Evolutionary conservation across 2,113 vertebrate genomes (phyloP), one percentile per base, ranked within the genome.

Genomic region (Myiopsitta monachus): DNA sequence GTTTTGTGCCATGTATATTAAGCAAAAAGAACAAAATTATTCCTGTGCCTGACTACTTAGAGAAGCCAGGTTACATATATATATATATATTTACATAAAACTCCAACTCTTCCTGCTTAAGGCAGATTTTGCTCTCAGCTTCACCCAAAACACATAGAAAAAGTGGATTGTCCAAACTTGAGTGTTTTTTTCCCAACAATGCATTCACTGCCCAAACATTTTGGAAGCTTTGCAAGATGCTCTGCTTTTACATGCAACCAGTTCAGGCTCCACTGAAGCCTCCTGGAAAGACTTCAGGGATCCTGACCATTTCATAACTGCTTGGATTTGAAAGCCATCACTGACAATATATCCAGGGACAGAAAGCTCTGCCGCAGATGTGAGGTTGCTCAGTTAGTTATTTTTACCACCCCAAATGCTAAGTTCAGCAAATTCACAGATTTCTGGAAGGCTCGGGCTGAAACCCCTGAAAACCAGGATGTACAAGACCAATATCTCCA

Each of bases 401-500:
- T 73, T 33, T 22, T 59, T 7, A 10, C 10, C 21, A 17, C 7
- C 16, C 16, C 38, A 47, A 51, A 36, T 4, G 5, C 38, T 22
- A 11, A 6, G 2, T 38, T 63, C 17, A 43, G 41, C 51, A 72
- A 43, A 57, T 24, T 21, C 11, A 14, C 10, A 39, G 5, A 38
- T 36, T 59, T 59, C 36, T 54, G 33, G 62, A 31, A 49, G 47
- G 33, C 14, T 90, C 11, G 7, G 31, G 44, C 39, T 31, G 23
- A 26, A 82, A 63, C 4, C 9, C 47, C 30, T 21, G 75, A 49
- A 73, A 49, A 43, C 3, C 44, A 13, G 61, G 18, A 33, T 4
- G 30, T 19, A 2, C 4, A 22, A 8, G 10, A 27, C 43, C 3
- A 10, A 33, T 28, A 4, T 18, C 38, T 36, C 61, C 18, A 0